Evolutionary conservation across 2,888 invertebrate species (phyloP).

Genomic region (Ectemnius cavifrons): DNA sequence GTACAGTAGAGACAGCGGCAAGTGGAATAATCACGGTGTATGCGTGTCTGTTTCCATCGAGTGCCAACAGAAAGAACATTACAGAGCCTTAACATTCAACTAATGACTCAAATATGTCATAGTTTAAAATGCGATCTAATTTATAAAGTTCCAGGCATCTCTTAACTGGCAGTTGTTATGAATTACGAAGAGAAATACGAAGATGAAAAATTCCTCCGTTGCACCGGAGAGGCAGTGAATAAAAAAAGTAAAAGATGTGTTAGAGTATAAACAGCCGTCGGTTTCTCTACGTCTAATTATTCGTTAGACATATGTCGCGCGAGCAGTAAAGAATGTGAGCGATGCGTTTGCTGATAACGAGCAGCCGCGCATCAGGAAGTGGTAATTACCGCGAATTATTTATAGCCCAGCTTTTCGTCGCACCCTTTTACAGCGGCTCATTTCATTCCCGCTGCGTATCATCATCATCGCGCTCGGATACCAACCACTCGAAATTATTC

Average conservation of each 20-base stretch:
- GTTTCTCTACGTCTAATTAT: constrained; percentile 31
- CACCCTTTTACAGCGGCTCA: constrained; percentile 8
- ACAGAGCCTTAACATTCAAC: too few species aligned
- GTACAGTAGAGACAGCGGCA: too few species aligned
- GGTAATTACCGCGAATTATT: constrained; percentile 44
- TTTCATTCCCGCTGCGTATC: neutral
- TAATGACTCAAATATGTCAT: too few species aligned
- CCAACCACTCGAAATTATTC: too few species aligned
- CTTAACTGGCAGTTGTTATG: too few species aligned
- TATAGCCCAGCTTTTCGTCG: constrained; percentile 22
- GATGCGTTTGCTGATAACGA: constrained; percentile 42
- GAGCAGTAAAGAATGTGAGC: constrained; percentile 38
- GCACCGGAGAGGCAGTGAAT: constrained; percentile 3
- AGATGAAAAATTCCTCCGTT: constrained; percentile 21
- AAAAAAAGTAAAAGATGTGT: neutral
- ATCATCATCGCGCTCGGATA: too few species aligned
- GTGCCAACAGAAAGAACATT: too few species aligned
- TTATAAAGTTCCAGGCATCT: too few species aligned
- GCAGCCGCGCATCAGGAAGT: constrained; percentile 38
- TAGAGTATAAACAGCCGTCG: neutral
- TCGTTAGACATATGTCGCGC: constrained; percentile 26
- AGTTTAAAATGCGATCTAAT: too few species aligned
- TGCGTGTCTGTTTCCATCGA: too few species aligned
- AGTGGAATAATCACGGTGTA: too few species aligned
- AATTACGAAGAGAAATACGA: too few species aligned